A percentile compares a stretch with the other conserved stretches of the same genome.
Evolutionary conservation across 2,888 invertebrate genomes (phyloP).

Genomic region (Asteroscopus sphinx): DNA sequence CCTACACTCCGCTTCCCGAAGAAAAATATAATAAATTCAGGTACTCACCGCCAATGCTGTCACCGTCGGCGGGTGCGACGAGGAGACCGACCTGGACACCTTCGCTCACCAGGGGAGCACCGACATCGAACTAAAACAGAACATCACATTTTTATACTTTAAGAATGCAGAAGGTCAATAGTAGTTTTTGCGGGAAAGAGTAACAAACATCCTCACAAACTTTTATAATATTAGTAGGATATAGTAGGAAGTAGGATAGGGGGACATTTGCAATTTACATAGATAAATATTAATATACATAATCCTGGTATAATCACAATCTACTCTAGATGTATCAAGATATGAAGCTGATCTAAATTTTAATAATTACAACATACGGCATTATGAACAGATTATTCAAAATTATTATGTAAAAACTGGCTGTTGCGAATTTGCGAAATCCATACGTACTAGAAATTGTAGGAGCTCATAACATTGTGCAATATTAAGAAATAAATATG

Average conservation of each 20-base stretch:
- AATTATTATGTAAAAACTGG: slow-evolving; percentile 24
- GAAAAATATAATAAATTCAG: slow-evolving; percentile 2
- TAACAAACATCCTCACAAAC: no score
- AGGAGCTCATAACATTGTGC: slow-evolving; percentile 3
- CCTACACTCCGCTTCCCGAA: no score
- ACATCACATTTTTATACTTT: not conserved
- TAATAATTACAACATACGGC: slow-evolving; percentile 11
- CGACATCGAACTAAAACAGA: slow-evolving; percentile 71
- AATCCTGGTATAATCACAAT: no score
- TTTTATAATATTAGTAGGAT: no score
- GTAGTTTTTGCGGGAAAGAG: no score
- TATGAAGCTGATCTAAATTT: slow-evolving; percentile 1
- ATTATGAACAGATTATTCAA: slow-evolving; percentile 5
- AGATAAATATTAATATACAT: no score
- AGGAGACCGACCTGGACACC: slow-evolving; percentile 68
- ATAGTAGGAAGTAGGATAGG: no score
- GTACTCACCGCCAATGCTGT: slow-evolving; percentile 51
- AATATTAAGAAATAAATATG: slow-evolving; percentile 7
- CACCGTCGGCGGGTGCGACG: slow-evolving; percentile 25
- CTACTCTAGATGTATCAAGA: not conserved
- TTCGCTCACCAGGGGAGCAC: slow-evolving; percentile 70
- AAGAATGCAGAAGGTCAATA: no score
- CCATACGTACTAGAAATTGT: slow-evolving; percentile 6
- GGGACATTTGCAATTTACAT: no score
- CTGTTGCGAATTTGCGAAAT: slow-evolving; percentile 35